Base-by-base conservation (phyloP, 2,113 vertebrate genomes). In the Chionomys nivalis region DNA sequence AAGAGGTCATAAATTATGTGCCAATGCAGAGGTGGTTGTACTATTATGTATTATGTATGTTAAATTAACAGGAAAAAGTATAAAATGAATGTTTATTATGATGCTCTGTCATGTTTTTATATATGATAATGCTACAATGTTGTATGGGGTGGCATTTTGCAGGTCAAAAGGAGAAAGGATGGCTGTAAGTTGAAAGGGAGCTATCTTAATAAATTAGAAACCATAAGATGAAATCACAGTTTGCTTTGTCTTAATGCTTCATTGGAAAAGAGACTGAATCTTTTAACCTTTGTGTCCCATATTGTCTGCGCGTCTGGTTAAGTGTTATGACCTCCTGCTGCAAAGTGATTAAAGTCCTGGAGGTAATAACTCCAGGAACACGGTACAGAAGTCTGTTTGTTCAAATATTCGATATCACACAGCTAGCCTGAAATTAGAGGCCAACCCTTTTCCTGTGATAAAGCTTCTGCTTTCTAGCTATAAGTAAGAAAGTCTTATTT, bases 401-500 rank as follows among this genome's bases (percentile, higher is more conserved):
- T 97, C 33, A 87, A 65, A 95, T 78, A 91, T 89, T 96, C 83
- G 94, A 14, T 49, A 83, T 87, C 44, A 89, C 58, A 90, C 36
- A 93, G 63, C 66, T 87, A 95, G 33, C 83, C 77, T 90, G 49
- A 91, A 96, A 90, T 96, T 49, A 79, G 44, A 85, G 66, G 49
- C 65, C 23, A 96, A 14, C 31, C 77, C 13, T 91, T 89, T 93
- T 79, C 75, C 61, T 73, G 89, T 55, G 75, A 36, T 61, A 95
- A 87, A 93, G n/a, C 77, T 92, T 90, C 70, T 96, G 23, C 24
- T 89, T 96, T 89, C 81, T 94, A 17, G 55, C 2, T 82, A 4
- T 88, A 94, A 90, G 92, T 3, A 95, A 93, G 89, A 93, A 90
- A 94, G 96, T 95, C 52, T 95, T 90, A 89, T 89, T 97, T 94